Base-by-base conservation (phyloP, 1,140 invertebrate species). In the Eubasilissa regina region DNA sequence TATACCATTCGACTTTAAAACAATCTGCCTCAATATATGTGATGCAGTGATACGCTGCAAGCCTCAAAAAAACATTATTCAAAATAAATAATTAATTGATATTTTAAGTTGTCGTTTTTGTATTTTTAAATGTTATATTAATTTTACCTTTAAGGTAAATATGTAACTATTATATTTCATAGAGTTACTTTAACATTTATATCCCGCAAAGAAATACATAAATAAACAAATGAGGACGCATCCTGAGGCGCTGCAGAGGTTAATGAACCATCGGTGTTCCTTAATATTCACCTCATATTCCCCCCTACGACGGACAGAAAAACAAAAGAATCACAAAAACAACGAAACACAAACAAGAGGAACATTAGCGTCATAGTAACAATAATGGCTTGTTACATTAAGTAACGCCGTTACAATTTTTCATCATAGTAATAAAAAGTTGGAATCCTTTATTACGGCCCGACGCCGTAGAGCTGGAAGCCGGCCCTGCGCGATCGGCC, bases 361-460 rank as follows among this genome's bases (percentile, higher is more conserved):
- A 55, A 13, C 68, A 73, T 73, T 73, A 73, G 47, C 47, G 48
- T 51, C 68, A 51, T 19, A 53, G 68, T 13, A 53, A 73, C 68
- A 73, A 53, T 75, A 75, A 75, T 75, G 73, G 43, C 35, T 75
- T 58, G 4, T 53, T 21, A 21, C 73, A 75, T 75, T 75, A 75
- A 75, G 53, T 56, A 15, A 75, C 55, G 55, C 53, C 55, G 73
- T 75, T 75, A 75, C 55, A 45, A 75, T 75, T 58, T 58, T 47
- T 75, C 73, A 58, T 75, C 53, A 13, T 12, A 44, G 44, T 43
- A 51, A 73, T 25, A 60, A 75, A 75, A 75, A 75, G 55, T 21
- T 60, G 35, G 73, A 75, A 45, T 47, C 60, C 35, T 19, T 19
- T 25, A 25, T 62, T 62, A 62, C 35, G 19, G 13, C 17, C 55